Evolutionary conservation across 2,113 vertebrate genomes (phyloP).

Genomic region (Beaufortia kweichowensis): DNA sequence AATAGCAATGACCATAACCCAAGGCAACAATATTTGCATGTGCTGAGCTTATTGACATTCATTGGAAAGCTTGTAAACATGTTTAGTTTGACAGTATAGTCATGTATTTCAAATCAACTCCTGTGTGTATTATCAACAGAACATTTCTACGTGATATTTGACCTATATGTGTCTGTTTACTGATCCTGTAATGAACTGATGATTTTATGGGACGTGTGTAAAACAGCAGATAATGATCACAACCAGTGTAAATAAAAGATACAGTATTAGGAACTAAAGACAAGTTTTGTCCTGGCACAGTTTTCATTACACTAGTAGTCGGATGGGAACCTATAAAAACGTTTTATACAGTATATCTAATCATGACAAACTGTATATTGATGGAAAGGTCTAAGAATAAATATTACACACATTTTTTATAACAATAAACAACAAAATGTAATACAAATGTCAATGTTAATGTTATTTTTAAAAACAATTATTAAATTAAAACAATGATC

Average conservation of each 20-base stretch:
- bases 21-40: background rate
- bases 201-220: slow-evolving; percentile 27
- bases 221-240: background rate
- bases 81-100: background rate
- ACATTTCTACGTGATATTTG: background rate
- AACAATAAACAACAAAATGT: too few species aligned
- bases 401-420: too few species aligned
- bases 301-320: too few species aligned
- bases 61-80: background rate
- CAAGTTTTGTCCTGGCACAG: background rate
- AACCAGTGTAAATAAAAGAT: background rate
- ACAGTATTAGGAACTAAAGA: background rate
- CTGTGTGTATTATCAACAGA: too few species aligned
- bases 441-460: too few species aligned
- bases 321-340: too few species aligned
- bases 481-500: background rate
- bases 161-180: slow-evolving; percentile 32
- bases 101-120: too few species aligned
- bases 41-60: slow-evolving; percentile 5
- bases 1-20: background rate
- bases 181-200: background rate
- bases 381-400: too few species aligned
- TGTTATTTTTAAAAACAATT: too few species aligned
- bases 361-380: too few species aligned
- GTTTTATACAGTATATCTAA: too few species aligned